Evolutionary conservation across 2,888 invertebrate genomes (phyloP), one percentile per base, ranked within the genome.

Genomic region (Euspilapteryx auroguttella): DNA sequence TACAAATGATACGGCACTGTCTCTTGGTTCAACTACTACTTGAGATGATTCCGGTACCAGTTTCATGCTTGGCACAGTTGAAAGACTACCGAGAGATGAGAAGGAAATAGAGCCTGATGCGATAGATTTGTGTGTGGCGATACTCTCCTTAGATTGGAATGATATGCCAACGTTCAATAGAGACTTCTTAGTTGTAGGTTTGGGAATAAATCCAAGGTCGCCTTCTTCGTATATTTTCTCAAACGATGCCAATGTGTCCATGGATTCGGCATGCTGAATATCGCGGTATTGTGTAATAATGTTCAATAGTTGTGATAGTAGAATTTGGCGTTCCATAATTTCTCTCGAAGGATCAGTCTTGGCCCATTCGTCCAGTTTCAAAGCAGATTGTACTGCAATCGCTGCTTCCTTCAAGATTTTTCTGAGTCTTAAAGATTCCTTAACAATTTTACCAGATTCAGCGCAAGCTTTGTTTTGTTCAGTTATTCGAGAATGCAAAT

Each of bases 121-220:
- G 6, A 42, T 17, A 33, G 42, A 42, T 13, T 34, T 36, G 28
- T 43, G 49, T 25, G 51, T 46, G 8, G 25, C 32, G 1, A 39
- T 0, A 3, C 47, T 45, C 11, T 52, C 53, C 34, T 39, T 42
- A 2, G 55, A 45, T 25, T 28, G n/a, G 5, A 32, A n/a, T 2
- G 49, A 44, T 4, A 34, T 6, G 17, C 38, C 33, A 3, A 47
- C 29, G 3, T 49, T 39, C 21, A 34, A 13, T 4, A 37, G 26
- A 1, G 56, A 41, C 34, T 53, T 63, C 30, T 57, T 68, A 10
- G 36, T 24, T 12, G 34, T 23, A 11, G 50, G 40, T 41, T 80
- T 81, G 0, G 83, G 84, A 34, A 85, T 62, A 37, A 86, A 83
- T 6, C 86, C 86, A 32, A 85, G 75, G 48, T 83, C 83, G 8